These are phyloP conservation scores for Onychostruthus taczanowskii DNA, from an alignment of 2,113 vertebrate genomes.

Conservation along the genomic window DNA sequence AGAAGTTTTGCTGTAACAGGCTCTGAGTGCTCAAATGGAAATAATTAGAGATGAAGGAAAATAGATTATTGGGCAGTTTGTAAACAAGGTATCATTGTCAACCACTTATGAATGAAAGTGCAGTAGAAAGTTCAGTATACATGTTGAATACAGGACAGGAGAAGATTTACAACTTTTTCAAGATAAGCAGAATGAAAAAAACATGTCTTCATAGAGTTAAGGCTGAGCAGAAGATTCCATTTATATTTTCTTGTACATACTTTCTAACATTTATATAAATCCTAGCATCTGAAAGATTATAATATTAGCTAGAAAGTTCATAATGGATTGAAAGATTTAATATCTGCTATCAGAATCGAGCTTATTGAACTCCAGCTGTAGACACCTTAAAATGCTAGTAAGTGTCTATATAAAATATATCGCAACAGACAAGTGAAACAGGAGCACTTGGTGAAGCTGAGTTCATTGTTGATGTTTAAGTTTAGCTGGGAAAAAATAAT, in stretches of 20 bases:
- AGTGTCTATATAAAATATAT: neutral
- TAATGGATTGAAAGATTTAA: neutral
- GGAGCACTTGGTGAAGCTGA: neutral
- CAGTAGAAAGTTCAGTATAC: too few relatives aligned
- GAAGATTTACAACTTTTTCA: neutral
- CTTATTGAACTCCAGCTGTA: neutral
- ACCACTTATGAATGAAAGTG: neutral
- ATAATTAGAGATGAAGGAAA: neutral
- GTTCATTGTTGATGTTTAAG: neutral
- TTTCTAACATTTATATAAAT: neutral
- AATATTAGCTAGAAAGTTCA: neutral
- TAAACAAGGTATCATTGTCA: neutral
- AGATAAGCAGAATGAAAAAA: neutral
- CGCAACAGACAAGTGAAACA: neutral
- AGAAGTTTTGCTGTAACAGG: neutral
- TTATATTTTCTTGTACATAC: neutral
- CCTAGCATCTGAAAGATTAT: neutral
- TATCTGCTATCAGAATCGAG: rapidly evolving
- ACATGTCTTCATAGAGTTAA: neutral
- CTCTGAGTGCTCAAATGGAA: neutral
- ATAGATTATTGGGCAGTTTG: neutral
- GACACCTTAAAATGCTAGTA: neutral
- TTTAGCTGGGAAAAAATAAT: neutral
- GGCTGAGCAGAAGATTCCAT: rapidly evolving
- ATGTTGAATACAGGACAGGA: neutral